These are phyloP conservation scores for Acomys russatus DNA, from an alignment of 2,797 vertebrate genomes.

Conservation along the genomic window DNA sequence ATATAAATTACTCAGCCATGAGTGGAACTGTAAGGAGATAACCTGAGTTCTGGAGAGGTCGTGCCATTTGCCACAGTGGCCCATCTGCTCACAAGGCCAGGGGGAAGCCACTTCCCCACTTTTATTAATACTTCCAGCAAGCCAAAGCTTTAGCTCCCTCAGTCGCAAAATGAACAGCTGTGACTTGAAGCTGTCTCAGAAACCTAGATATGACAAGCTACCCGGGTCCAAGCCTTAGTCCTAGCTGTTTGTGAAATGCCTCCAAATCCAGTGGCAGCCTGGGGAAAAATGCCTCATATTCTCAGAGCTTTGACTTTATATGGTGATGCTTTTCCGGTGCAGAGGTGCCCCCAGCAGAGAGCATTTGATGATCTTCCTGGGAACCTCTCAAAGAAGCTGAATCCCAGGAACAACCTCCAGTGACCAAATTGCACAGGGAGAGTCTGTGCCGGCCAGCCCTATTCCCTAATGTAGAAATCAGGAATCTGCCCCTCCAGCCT, in stretches of 20 bases:
- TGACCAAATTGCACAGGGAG: not conserved
- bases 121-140: not conserved
- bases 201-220: too few species aligned
- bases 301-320: not conserved
- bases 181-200: not conserved
- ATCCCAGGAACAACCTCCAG: not conserved
- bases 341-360: not conserved
- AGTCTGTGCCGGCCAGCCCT: not conserved
- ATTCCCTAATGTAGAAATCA: not conserved
- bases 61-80: not conserved
- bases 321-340: fast-evolving
- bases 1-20: not conserved
- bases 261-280: not conserved
- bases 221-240: too few species aligned
- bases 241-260: not conserved
- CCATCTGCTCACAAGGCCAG: not conserved
- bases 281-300: not conserved
- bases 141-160: too few species aligned
- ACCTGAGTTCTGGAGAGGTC: not conserved
- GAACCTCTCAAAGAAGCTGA: not conserved
- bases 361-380: not conserved
- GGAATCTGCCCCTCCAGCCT: not conserved
- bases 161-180: not conserved
- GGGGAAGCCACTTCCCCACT: not conserved
- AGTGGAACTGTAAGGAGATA: not conserved